Evolutionary conservation across 2,888 invertebrate genomes (phyloP), one percentile per base, ranked within the genome.

Genomic region (Cylloceria caligata): DNA sequence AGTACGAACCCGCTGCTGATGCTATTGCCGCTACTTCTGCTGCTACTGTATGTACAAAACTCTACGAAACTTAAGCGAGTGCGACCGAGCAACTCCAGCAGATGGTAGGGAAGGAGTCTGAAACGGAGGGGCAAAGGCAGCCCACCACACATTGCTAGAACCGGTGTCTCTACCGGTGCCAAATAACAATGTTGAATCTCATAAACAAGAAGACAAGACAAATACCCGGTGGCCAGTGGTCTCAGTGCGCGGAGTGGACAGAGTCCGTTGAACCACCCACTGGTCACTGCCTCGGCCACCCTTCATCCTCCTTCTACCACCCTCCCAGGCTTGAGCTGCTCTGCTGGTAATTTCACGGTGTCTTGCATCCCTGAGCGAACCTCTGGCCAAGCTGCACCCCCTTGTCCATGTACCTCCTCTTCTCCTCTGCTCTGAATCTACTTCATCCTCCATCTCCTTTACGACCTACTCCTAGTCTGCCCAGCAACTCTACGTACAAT

Each of bases 301-400:
- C 79, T 79, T 82, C 71, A 76, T 84, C 77, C 82, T 49, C 69
- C 74, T 69, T 45, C 74, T 67, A 30, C 72, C 86, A 80, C 81
- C 78, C 88, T 86, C 87, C 85, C 85, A 83, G 89, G 90, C 88
- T 90, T 90, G 92, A 91, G 92, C 89, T 91, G 90, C 92, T 93
- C 93, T 93, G 91, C 90, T 93, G 93, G 94, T 94, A 94, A 94
- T 94, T 94, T 94, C 94, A 94, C 94, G 94, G 93, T 94, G 93
- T 93, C 93, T 93, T 94, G 94, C 94, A 93, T 93, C 93, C 90
- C 93, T 93, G 93, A 94, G 93, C 93, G 92, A 89, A 89, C 90
- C 91, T 88, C 88, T 87, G 87, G 87, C 83, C 75, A 73, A 77
- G 79, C 72, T 79, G 72, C 75, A 72, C 78, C 80, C 75, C 82